Conservation (phyloP, 2,888 invertebrate species). For the Dendrolimus houi region DNA sequence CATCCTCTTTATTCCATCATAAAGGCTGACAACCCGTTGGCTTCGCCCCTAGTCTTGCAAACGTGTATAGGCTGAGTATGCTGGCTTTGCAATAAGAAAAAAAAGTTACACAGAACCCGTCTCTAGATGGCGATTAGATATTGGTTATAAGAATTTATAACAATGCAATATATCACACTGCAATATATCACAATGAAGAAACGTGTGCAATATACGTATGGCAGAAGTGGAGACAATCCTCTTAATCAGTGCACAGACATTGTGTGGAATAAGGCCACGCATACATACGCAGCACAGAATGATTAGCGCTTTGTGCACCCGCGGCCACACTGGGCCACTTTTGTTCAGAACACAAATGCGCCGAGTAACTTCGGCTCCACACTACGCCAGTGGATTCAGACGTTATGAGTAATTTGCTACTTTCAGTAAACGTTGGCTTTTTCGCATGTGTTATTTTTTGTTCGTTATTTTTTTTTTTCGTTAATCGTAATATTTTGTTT, state of each 20-base stretch:
- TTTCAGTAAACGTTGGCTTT: constrained; percentile 15
- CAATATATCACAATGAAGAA: not conserved
- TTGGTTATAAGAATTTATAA: not conserved
- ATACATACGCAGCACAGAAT: constrained; percentile 58
- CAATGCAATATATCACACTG: not conserved
- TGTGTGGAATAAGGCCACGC: constrained; percentile 71
- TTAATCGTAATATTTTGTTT: not conserved
- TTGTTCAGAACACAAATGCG: constrained; percentile 32
- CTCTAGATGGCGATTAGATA: too few relatives aligned
- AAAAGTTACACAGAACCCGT: too few relatives aligned
- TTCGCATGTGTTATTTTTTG: constrained; percentile 10
- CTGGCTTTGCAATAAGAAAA: too few relatives aligned
- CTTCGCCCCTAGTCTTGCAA: too few relatives aligned
- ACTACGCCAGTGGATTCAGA: constrained; percentile 17
- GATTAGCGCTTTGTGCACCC: constrained; percentile 57
- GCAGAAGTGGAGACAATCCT: constrained; percentile 63
- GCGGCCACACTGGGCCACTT: constrained; percentile 42
- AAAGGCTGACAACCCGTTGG: too few relatives aligned
- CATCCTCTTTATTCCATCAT: too few relatives aligned
- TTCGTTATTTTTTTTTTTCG: constrained; percentile 5
- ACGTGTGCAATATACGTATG: not conserved
- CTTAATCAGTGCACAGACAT: constrained; percentile 72
- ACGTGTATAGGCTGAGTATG: too few relatives aligned
- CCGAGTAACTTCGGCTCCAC: constrained; percentile 25
- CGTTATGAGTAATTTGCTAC: constrained; percentile 29